Percentiles rank a stretch among this genome's conserved stretches.
Evolutionary conservation across 2,797 vertebrate species (phyloP).

Genomic region (Gadopsis bispinosus): DNA sequence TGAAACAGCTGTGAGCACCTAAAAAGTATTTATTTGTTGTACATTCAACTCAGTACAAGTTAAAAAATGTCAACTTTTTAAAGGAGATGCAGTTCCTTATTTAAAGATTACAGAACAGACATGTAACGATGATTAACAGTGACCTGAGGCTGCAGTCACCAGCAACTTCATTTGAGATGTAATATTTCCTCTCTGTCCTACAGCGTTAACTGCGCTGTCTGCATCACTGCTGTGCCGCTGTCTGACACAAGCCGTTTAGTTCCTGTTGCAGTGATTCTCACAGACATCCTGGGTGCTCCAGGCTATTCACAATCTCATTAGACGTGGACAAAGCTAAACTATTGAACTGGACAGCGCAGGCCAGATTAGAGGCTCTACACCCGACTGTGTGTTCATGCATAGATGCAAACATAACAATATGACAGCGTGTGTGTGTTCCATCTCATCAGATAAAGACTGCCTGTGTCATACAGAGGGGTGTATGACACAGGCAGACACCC

Average conservation of each 20-base stretch:
- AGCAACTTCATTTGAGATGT: slow-evolving; percentile 44
- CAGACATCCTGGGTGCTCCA: slow-evolving; percentile 52
- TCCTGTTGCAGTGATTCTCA: slow-evolving; percentile 54
- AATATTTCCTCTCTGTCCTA: slow-evolving; percentile 69
- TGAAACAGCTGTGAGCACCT: neutral
- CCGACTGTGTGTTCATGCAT: slow-evolving; percentile 23
- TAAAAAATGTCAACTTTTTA: neutral
- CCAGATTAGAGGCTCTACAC: slow-evolving; percentile 39
- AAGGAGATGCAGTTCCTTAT: neutral
- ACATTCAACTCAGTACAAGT: neutral
- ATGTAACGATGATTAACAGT: slow-evolving; percentile 44
- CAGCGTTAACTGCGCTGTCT: slow-evolving; percentile 55
- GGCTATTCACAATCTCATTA: slow-evolving; percentile 78
- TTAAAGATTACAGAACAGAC: neutral
- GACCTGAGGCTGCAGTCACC: slow-evolving; percentile 59
- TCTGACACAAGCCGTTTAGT: slow-evolving; percentile 53
- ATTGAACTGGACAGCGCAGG: slow-evolving; percentile 65
- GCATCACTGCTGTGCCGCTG: slow-evolving; percentile 47
- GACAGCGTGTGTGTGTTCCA: slow-evolving; percentile 56
- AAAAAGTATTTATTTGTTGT: neutral
- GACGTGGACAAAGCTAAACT: slow-evolving; percentile 57
- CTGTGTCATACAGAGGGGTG: slow-evolving; percentile 34
- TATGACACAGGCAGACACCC: no score
- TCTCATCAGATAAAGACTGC: slow-evolving; percentile 42
- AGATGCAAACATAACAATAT: slow-evolving; percentile 53